phyloP scores from a whole-genome alignment of 1,140 invertebrate genomes.

The Octopus sinensis region DNA sequence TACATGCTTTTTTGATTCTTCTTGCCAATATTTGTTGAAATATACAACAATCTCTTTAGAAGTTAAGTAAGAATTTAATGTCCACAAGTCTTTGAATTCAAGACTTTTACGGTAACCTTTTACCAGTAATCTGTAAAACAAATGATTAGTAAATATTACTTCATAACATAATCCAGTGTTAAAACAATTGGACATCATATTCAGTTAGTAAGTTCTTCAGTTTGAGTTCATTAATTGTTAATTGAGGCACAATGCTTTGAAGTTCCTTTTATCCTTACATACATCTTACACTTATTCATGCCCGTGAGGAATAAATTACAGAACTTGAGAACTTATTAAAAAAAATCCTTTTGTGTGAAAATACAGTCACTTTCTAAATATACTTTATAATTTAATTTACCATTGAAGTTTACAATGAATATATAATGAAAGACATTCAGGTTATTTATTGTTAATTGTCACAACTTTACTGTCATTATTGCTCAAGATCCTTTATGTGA shows the following conservation, averaged over 20 bases:
- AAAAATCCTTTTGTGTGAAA: too few relatives aligned
- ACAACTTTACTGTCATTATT: too few relatives aligned
- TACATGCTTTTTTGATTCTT: slow-evolving; percentile 41
- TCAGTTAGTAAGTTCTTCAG: not conserved
- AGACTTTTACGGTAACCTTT: slow-evolving; percentile 80
- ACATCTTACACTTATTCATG: not conserved
- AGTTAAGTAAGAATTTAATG: slow-evolving; percentile 79
- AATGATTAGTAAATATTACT: not conserved
- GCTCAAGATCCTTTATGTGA: too few relatives aligned
- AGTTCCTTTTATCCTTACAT: not conserved
- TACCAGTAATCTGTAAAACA: slow-evolving; percentile 65
- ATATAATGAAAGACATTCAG: too few relatives aligned
- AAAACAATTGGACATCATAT: slow-evolving; percentile 13
- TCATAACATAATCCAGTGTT: not conserved
- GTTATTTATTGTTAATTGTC: too few relatives aligned
- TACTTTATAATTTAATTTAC: too few relatives aligned
- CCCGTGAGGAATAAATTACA: not conserved
- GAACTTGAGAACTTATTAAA: not conserved
- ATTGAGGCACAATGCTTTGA: not conserved
- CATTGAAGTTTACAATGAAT: too few relatives aligned
- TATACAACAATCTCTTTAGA: slow-evolving; percentile 74
- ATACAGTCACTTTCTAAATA: too few relatives aligned
- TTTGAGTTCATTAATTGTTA: not conserved
- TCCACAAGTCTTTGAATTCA: slow-evolving; percentile 81
- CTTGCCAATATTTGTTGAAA: slow-evolving; percentile 84